Base-by-base conservation (phyloP, 2,797 vertebrate genomes). In the Calcarius lapponicus region DNA sequence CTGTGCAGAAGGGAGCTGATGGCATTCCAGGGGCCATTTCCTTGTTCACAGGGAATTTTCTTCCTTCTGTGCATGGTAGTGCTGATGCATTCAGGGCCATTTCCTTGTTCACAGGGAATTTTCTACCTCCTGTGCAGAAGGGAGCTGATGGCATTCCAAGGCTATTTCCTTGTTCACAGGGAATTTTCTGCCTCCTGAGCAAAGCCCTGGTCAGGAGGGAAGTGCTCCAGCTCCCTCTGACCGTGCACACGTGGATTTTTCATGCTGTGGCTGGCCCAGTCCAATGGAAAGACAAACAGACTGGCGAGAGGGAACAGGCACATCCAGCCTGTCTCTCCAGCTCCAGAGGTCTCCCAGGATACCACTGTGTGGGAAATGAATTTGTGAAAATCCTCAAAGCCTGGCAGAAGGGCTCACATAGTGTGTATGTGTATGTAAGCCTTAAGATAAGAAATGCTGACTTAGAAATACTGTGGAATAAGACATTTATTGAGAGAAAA, bases 211-310 rank as follows among this genome's bases (percentile, higher is more conserved):
- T 9, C 28, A 8, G 4, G 18, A n/a, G 78, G 45, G 65, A 24
- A 78, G 8, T 0, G 21, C 53, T 36, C 51, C 22, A 3, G 12
- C 19, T 11, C 34, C 7, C 26, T 36, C 73, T 48, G 78, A 14
- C 65, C 40, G 0, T 5, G 1, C 13, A 2, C 71, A 17, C 1
- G 0, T 34, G 84, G 80, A 29, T 31, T 17, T 31, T 17, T 31
- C 51, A 3, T 0, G 4, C 69, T 19, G 45, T 4, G 26, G 34
- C 74, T 70, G 81, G 54, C 54, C 90, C 6, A 2, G 11, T 43
- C 21, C 79, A 2, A 0, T 64, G 31, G 74, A 87, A 92, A 86
- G 42, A 62, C 88, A 94, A 93, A 92, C 67, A 93, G 34, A 69
- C 6, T 0, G 19, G 67, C n/a, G 64, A 66, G 16, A 62, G 60